Conservation (phyloP, 2,888 invertebrate species). For the Drosophila nr. medialis region DNA sequence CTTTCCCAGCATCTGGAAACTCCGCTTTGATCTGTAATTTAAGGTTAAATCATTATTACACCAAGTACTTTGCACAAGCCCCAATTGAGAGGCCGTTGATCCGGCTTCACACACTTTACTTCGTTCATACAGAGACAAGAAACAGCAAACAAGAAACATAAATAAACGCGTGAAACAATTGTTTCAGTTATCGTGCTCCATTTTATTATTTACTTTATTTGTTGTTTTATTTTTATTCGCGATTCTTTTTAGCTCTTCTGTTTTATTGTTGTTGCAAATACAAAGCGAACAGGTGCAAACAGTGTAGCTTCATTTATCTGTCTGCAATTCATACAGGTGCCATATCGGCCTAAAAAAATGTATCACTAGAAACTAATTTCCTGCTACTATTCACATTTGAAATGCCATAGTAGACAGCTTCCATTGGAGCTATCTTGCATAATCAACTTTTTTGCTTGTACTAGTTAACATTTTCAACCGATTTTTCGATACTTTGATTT, state of each 20-base stretch:
- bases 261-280: not conserved
- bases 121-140: not conserved
- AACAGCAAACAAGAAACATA: not conserved
- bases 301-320: not conserved
- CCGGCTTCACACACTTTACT: slow-evolving; percentile 20
- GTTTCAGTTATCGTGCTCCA: not conserved
- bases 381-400: not conserved
- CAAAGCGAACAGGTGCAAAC: not conserved
- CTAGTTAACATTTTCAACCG: not conserved
- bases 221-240: not conserved
- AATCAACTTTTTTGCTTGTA: not conserved
- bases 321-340: not conserved
- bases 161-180: not conserved
- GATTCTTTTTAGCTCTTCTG: not conserved
- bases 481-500: not conserved
- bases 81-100: not conserved
- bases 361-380: not conserved
- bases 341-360: not conserved
- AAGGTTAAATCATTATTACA: slow-evolving; percentile 2
- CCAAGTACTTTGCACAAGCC: not conserved
- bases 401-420: not conserved
- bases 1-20: slow-evolving; percentile 92
- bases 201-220: not conserved
- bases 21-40: slow-evolving; percentile 86
- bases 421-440: not conserved